Conservation (phyloP, 2,113 vertebrate species). For the Nycticorax nycticorax region DNA sequence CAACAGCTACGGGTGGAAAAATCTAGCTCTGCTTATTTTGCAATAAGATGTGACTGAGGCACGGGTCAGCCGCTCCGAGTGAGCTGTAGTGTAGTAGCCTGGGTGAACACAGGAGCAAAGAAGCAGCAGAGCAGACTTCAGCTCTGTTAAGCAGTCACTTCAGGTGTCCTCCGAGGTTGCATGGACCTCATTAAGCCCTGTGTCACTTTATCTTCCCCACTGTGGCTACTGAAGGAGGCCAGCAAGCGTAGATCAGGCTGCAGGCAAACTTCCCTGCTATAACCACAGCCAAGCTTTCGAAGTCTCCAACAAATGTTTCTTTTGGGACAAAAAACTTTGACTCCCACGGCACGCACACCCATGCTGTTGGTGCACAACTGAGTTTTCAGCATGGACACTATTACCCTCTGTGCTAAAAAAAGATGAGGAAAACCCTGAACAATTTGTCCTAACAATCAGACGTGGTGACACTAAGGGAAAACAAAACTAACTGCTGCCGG, state of each 20-base stretch:
- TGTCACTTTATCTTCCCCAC: background rate
- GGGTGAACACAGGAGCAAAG: background rate
- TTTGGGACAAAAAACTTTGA: background rate
- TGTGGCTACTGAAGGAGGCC: background rate
- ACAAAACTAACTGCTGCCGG: background rate
- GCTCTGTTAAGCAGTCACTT: background rate
- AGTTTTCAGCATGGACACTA: background rate
- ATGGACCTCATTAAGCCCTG: background rate
- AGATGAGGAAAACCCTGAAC: background rate
- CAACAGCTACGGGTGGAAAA: background rate
- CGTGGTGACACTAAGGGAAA: background rate
- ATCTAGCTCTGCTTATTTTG: background rate
- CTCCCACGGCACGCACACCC: no score
- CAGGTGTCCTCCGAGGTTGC: background rate
- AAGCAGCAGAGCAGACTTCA: background rate
- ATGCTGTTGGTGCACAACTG: background rate
- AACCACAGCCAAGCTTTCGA: background rate
- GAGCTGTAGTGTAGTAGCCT: background rate
- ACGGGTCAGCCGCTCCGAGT: rapidly evolving
- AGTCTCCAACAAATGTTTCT: background rate
- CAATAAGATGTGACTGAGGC: background rate
- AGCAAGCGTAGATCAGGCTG: background rate
- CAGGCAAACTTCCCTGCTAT: background rate
- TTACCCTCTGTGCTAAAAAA: background rate
- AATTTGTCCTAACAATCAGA: background rate